phyloP scores from a whole-genome alignment of 1,140 invertebrate genomes.

The Orussus abietinus region DNA sequence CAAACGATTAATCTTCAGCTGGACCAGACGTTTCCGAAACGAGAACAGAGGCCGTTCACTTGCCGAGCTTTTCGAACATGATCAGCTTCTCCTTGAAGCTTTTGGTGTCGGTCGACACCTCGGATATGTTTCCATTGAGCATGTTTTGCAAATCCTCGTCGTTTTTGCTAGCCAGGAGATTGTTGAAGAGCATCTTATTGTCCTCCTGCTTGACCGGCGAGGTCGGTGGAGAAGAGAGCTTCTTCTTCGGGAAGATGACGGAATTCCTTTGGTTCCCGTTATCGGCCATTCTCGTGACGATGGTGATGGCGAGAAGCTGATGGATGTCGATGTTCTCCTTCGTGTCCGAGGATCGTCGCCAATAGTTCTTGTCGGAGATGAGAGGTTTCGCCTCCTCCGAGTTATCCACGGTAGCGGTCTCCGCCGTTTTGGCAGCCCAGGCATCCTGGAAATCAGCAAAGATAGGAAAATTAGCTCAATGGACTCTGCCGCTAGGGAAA shows the following conservation, averaged over 20 bases:
- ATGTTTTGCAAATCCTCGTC: constrained; percentile 50
- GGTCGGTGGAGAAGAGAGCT: constrained; percentile 36
- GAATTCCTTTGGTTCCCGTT: constrained; percentile 43
- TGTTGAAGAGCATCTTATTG: constrained; percentile 45
- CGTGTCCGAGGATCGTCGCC: constrained; percentile 40
- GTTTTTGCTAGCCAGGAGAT: constrained; percentile 42
- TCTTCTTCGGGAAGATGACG: constrained; percentile 41
- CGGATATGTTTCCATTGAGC: constrained; percentile 52
- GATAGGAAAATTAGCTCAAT: too few species aligned
- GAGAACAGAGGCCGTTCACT: too few species aligned
- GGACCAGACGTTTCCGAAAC: too few species aligned
- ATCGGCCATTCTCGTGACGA: constrained; percentile 42
- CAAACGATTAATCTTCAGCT: too few species aligned
- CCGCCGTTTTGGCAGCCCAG: constrained; percentile 32
- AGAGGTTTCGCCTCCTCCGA: constrained; percentile 35
- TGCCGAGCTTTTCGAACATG: constrained; percentile 52
- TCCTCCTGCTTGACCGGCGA: constrained; percentile 43
- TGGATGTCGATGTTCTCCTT: constrained; percentile 48
- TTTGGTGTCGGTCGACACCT: constrained; percentile 49
- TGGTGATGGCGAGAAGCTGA: constrained; percentile 41
- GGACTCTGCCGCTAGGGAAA: too few species aligned
- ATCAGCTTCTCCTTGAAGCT: constrained; percentile 52
- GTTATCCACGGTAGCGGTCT: constrained; percentile 29
- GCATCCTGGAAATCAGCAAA: constrained; percentile 39
- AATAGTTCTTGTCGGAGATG: constrained; percentile 40